Evolutionary conservation across 2,888 invertebrate genomes (phyloP), one percentile per base, ranked within the genome.

Genomic region (Agrochola litura): DNA sequence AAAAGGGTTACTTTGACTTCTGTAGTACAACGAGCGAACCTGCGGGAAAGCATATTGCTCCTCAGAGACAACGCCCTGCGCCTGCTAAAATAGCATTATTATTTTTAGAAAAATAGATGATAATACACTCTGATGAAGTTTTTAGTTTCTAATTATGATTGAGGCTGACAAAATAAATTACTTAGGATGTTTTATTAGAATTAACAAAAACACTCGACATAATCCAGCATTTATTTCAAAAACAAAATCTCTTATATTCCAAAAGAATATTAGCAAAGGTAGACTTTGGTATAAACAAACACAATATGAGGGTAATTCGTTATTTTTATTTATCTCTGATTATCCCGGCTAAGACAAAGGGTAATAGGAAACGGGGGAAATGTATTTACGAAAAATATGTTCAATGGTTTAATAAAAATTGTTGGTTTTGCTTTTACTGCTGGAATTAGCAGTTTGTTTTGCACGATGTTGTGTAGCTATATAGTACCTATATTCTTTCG

Each of bases 301-400:
- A 37, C 37, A 22, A 56, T 78, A 52, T 69, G 65, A 56, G 77
- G 64, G 74, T 83, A 79, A 83, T 86, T 68, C 77, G 70, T 86
- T 86, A 85, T 81, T 77, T 85, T 86, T 83, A 86, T 86, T 86
- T 86, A 86, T 86, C 78, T 81, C 79, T 83, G 78, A 86, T 86
- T 86, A 86, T 69, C 70, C 70, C 71, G 12, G 71, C 64, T 77
- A 76, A 83, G 76, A 86, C 77, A 85, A 85, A 70, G 81, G 78
- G 79, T 83, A 85, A 73, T 83, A 81, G 81, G 81, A 73, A 84
- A 77, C 71, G 16, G 22, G 71, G 77, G 81, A 84, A 84, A 84
- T 66, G 67, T 86, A 76, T 86, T 82, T 84, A 66, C 70, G 60
- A 77, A 84, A 84, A 74, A 86, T 73, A 77, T 84, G 71, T 79